Evolutionary conservation across 2,888 invertebrate species (phyloP), one percentile per base, ranked within the genome.

Genomic region (Drosophila affinis): DNA sequence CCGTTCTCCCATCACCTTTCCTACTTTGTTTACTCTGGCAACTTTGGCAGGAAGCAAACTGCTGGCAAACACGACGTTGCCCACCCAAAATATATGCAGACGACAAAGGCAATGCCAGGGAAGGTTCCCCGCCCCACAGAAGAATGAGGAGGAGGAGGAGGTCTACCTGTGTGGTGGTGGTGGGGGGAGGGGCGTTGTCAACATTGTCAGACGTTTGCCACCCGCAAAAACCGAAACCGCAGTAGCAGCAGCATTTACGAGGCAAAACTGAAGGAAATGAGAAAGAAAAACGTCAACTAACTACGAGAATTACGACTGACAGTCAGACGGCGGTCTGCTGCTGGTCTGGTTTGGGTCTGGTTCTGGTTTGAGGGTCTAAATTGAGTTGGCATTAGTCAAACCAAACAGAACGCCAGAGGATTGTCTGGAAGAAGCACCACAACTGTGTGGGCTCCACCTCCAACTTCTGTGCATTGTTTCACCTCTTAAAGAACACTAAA

Each of bases 161-260:
- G 48, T 9, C 44, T 52, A 59, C 27, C 52, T 32, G 34, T 9
- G n/a, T 18, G 57, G n/a, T n/a, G n/a, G n/a, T 39, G 77, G 69
- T 71, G 78, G 76, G 14, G 18, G 57, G 29, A 74, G 65, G 79
- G 78, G 77, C 79, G 79, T 79, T 71, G 76, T 71, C 75, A 68
- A 56, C 68, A 72, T 54, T 56, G 63, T 49, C 54, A 62, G 68
- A 67, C 64, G 18, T 44, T 49, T 48, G 29, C 57, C n/a, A 39
- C 39, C 39, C 39, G 5, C 21, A 2, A 57, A 53, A 45, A 51
- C 61, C 62, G 45, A 54, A 34, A 52, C 58, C 60, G 46, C 62
- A 60, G 56, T 55, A 59, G 55, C 54, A 24, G 24, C 24, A 59
- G 7, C 39, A 39, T 39, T 39, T 14, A 39, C 39, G 24, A 18